These are phyloP conservation scores for Larimichthys polyactis DNA, from an alignment of 2,113 vertebrate genomes.

Conservation along the genomic window DNA sequence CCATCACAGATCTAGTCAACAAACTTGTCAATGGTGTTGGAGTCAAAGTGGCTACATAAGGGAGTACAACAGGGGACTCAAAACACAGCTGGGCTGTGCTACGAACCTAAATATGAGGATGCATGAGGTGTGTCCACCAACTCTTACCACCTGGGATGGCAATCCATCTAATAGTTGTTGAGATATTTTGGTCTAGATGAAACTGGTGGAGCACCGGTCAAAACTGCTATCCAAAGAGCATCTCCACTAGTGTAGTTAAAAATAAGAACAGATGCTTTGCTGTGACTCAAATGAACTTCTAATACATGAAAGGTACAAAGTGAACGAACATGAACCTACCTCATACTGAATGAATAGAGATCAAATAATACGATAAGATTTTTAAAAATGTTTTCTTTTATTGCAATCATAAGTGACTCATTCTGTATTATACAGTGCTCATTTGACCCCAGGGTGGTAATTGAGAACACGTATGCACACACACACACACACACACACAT, in stretches of 20 bases:
- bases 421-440: neutral
- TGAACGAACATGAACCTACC: neutral
- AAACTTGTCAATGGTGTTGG: no score
- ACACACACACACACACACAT: neutral
- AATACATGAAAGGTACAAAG: neutral
- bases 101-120: no score
- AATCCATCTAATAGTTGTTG: neutral
- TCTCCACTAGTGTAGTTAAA: neutral
- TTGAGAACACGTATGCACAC: neutral
- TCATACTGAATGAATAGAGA: neutral
- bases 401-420: conserved; percentile 3
- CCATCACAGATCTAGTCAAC: no score
- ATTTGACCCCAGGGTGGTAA: conserved; percentile 12
- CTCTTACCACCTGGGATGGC: no score
- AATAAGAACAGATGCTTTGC: no score
- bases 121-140: no score
- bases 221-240: neutral
- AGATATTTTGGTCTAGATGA: neutral
- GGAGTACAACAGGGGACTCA: no score
- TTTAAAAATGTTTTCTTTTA: neutral
- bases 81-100: no score
- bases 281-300: neutral
- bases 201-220: neutral
- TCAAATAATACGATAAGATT: neutral
- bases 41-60: no score